Evolutionary conservation across 2,888 invertebrate genomes (phyloP).

Genomic region (Xanthorhoe spadicearia): DNA sequence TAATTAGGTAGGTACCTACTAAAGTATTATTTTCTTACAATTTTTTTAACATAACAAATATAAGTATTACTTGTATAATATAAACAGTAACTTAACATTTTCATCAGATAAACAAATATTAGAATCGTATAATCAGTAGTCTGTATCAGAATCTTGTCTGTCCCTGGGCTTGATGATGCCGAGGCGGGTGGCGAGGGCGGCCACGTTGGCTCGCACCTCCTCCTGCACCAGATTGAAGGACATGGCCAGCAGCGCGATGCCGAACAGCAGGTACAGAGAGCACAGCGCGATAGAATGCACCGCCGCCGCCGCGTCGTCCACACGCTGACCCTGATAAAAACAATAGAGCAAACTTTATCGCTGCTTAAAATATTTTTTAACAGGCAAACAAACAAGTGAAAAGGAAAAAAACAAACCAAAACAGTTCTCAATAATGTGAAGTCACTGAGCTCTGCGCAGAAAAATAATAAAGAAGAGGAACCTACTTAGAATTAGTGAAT

Average conservation of each 20-base stretch:
- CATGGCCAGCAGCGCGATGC: constrained; percentile 97
- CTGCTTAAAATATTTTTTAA: not conserved
- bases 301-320: constrained; percentile 66
- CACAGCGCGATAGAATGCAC: constrained; percentile 91
- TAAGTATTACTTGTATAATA: no score
- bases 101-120: no score
- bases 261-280: constrained; percentile 96
- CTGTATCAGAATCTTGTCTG: constrained; percentile 75
- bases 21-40: no score
- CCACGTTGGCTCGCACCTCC: constrained; percentile 95
- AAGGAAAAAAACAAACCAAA: no score
- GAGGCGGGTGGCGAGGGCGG: constrained; percentile 92
- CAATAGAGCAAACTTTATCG: not conserved
- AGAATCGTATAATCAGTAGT: constrained; percentile 46
- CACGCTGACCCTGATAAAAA: constrained; percentile 55
- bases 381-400: no score
- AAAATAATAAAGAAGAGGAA: no score
- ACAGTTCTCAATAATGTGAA: no score
- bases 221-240: constrained; percentile 98
- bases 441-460: no score
- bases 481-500: no score
- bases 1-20: no score
- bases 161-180: constrained; percentile 92
- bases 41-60: no score
- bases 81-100: no score